Conservation (phyloP, 2,113 vertebrate genomes). For the Columba livia region DNA sequence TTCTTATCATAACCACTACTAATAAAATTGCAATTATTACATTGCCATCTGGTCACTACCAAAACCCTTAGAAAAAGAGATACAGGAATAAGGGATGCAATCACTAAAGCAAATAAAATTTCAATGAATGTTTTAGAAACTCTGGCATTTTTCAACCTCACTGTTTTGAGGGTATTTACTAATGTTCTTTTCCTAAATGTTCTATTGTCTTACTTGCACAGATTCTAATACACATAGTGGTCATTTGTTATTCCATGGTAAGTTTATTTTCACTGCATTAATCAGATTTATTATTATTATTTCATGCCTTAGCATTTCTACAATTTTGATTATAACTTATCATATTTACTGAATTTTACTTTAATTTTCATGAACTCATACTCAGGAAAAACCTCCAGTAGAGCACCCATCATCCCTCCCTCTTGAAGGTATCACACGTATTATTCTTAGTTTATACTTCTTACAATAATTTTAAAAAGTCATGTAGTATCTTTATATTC, state of each 20-base stretch:
- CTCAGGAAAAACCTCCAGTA: not conserved
- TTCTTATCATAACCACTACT: not conserved
- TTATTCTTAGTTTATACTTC: not conserved
- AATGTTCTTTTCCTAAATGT: not conserved
- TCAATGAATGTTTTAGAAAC: not conserved
- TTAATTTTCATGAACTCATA: not conserved
- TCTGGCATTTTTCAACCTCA: not conserved
- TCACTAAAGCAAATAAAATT: not conserved
- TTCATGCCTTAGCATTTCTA: not conserved
- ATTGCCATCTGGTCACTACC: not conserved
- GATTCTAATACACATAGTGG: not conserved
- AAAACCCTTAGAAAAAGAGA: not conserved
- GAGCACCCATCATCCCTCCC: not conserved
- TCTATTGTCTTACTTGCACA: not conserved
- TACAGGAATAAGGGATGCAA: not conserved
- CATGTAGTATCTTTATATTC: not conserved
- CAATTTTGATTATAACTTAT: not conserved
- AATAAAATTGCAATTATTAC: not conserved
- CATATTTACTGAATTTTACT: fast-evolving
- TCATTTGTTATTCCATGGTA: not conserved
- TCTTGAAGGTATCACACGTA: not conserved
- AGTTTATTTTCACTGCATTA: not conserved
- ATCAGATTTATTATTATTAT: not conserved
- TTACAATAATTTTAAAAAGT: not conserved
- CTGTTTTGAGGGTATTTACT: not conserved